Conservation (phyloP, 2,888 invertebrate genomes). For the Nomada ruficornis region DNA sequence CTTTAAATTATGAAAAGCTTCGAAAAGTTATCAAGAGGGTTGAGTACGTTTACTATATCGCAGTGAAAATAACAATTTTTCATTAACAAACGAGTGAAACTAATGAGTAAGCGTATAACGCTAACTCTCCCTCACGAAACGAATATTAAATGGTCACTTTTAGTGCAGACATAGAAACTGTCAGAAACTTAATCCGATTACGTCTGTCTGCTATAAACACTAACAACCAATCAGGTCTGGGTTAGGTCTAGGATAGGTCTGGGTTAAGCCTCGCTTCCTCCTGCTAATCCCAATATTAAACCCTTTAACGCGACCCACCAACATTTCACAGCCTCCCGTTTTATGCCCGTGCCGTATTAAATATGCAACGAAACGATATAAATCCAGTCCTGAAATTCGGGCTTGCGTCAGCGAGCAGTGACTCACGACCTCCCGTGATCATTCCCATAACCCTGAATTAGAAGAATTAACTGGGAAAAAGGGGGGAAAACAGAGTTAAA, state of each 20-base stretch:
- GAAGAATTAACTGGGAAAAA: constrained; percentile 66
- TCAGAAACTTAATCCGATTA: constrained; percentile 17
- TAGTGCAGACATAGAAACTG: background rate
- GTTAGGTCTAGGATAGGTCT: constrained; percentile 20
- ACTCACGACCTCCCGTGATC: constrained; percentile 63
- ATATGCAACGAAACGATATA: background rate
- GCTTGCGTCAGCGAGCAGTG: constrained; percentile 55
- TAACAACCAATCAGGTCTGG: constrained; percentile 16
- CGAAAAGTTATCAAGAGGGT: too few relatives aligned
- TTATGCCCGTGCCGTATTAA: background rate
- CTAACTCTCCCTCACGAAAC: background rate
- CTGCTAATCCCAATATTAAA: background rate
- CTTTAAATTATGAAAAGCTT: too few relatives aligned
- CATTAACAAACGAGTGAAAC: too few relatives aligned
- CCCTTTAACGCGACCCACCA: too few relatives aligned
- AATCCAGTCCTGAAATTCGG: constrained; percentile 41
- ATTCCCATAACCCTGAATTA: constrained; percentile 80
- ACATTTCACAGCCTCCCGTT: too few relatives aligned
- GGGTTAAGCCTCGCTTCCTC: background rate
- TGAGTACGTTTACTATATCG: too few relatives aligned
- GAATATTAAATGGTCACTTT: background rate
- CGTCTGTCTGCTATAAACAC: background rate
- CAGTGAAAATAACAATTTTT: too few relatives aligned
- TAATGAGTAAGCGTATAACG: background rate
- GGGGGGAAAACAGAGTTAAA: constrained; percentile 50